phyloP scores from a whole-genome alignment of 2,113 vertebrate species.

The Vulpes lagopus region DNA sequence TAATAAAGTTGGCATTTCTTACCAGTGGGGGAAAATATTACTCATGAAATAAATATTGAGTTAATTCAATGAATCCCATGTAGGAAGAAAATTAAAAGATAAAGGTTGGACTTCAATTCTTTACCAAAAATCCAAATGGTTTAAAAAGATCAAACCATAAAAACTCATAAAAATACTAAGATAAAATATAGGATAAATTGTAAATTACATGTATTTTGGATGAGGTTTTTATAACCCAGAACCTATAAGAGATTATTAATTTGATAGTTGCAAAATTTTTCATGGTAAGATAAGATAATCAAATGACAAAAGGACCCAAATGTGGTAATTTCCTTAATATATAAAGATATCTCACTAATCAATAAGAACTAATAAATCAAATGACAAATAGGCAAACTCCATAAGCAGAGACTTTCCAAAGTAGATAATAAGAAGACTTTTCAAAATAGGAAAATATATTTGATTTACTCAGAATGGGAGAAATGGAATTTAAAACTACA shows the following conservation, averaged over 20 bases:
- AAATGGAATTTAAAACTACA: background rate
- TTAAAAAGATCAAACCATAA: conserved; percentile 16
- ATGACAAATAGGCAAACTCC: background rate
- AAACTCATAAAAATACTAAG: conserved; percentile 40
- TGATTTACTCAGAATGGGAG: background rate
- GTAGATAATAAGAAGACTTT: background rate
- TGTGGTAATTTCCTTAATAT: background rate
- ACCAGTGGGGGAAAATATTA: background rate
- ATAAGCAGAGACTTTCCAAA: background rate
- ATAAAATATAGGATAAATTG: conserved; percentile 35
- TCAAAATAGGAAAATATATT: background rate
- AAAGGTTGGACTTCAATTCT: background rate
- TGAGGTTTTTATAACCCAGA: background rate
- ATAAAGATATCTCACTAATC: conserved; percentile 9
- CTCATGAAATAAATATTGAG: background rate
- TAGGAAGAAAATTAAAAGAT: conserved; percentile 21
- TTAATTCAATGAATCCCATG: background rate
- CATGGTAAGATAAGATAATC: conserved; percentile 39
- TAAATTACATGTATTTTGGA: background rate
- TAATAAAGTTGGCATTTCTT: background rate
- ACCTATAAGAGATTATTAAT: conserved; percentile 26
- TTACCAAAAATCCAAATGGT: background rate
- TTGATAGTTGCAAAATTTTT: conserved; percentile 37
- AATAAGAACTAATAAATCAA: conserved; percentile 22
- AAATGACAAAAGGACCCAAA: background rate